Conservation (phyloP, 2,888 invertebrate genomes). For the Agriotes lineatus region DNA sequence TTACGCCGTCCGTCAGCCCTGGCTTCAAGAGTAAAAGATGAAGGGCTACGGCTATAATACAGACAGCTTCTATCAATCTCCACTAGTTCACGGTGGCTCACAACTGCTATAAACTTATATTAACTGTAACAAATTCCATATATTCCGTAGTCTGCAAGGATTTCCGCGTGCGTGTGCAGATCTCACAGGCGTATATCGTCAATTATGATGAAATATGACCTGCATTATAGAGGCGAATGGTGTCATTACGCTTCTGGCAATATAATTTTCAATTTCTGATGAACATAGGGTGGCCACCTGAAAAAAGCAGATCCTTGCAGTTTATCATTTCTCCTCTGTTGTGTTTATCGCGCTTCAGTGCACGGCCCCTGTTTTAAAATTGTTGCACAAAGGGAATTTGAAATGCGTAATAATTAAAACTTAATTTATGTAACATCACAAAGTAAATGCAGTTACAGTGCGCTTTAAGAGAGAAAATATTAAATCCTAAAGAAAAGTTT, state of each 20-base stretch:
- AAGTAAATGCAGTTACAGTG: too few species aligned
- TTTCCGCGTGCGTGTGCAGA: constrained; percentile 48
- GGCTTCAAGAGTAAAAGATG: constrained; percentile 31
- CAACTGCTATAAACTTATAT: constrained; percentile 51
- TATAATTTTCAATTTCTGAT: constrained; percentile 32
- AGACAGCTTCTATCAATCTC: constrained; percentile 46
- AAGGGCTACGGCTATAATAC: constrained; percentile 36
- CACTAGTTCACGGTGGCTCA: constrained; percentile 43
- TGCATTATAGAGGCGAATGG: constrained; percentile 36
- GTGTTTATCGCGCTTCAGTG: too few species aligned
- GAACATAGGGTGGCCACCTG: neutral
- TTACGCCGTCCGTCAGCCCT: constrained; percentile 14
- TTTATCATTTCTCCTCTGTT: neutral
- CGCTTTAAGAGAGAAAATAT: too few species aligned
- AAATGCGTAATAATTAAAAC: too few species aligned
- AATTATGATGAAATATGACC: constrained; percentile 38
- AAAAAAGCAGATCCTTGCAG: neutral
- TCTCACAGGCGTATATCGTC: constrained; percentile 38
- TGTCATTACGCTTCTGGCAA: constrained; percentile 30
- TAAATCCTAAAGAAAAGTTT: too few species aligned
- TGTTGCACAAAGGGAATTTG: too few species aligned
- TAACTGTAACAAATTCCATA: constrained; percentile 52
- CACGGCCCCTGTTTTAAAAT: too few species aligned
- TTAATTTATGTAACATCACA: too few species aligned
- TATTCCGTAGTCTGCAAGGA: constrained; percentile 48